Evolutionary conservation across 1,140 invertebrate species (phyloP).

Genomic region (Platorchestia sp.): DNA sequence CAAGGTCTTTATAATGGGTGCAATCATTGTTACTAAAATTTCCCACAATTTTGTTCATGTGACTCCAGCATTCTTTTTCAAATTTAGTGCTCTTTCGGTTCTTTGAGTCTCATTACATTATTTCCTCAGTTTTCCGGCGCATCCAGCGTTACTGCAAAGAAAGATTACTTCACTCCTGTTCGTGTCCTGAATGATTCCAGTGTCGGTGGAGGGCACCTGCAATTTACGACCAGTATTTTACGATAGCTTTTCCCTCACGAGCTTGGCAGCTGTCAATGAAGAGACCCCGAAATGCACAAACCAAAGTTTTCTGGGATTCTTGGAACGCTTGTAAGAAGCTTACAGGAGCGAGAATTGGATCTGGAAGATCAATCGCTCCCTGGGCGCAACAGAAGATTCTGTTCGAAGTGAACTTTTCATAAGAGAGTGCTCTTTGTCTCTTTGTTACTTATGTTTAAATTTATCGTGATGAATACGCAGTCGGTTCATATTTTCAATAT

Average conservation of each 20-base stretch:
- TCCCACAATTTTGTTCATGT: background rate
- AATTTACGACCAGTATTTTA: background rate
- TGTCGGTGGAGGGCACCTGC: background rate
- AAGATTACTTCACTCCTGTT: background rate
- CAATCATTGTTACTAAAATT: background rate
- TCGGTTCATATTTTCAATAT: background rate
- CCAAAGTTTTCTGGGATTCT: background rate
- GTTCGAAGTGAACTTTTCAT: background rate
- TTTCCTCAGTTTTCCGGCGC: background rate
- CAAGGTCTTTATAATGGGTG: background rate
- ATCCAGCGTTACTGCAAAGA: background rate
- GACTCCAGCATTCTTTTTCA: background rate
- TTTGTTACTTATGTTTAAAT: background rate
- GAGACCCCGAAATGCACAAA: background rate
- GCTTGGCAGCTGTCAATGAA: slow-evolving; percentile 14
- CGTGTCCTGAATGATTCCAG: background rate
- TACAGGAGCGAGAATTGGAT: background rate
- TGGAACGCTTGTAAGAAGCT: background rate
- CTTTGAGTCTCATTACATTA: too few relatives aligned
- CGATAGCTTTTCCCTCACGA: background rate
- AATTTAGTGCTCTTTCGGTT: too few relatives aligned
- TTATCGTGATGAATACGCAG: background rate
- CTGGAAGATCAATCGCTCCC: background rate
- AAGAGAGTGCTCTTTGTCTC: background rate
- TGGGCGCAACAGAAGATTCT: background rate